Percentiles rank a stretch among this genome's conserved stretches.
These are phyloP conservation scores for Holothuria leucospilota DNA, from an alignment of 53 echinoderm and acorn worm genomes.

Conservation along the genomic window DNA sequence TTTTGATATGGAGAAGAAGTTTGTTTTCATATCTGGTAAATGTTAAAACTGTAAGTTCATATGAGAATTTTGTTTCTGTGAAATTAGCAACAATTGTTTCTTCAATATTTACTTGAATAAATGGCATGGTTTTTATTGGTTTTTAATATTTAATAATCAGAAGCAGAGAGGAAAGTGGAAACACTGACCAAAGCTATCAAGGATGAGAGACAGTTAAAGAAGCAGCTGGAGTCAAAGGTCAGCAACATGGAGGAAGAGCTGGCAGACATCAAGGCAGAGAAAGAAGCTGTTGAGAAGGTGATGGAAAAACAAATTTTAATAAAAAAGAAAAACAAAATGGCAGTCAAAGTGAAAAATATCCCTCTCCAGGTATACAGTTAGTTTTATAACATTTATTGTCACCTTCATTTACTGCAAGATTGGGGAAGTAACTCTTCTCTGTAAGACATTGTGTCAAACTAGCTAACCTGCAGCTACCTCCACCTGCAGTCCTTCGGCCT, in stretches of 20 bases:
- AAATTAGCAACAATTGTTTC: background rate
- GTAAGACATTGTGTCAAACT: no score
- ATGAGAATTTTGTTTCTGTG: background rate
- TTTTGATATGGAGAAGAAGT: no score
- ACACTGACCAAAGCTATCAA: conserved; percentile 77
- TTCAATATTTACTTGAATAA: background rate
- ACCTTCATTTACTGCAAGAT: no score
- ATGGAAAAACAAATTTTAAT: background rate
- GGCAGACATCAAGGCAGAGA: conserved; percentile 82
- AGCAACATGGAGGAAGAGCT: conserved; percentile 84
- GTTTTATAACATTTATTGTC: no score
- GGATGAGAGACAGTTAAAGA: conserved; percentile 90
- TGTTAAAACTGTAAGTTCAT: no score
- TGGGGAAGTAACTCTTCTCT: no score
- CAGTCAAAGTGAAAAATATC: no score
- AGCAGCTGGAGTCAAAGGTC: conserved; percentile 74
- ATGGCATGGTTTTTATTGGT: background rate
- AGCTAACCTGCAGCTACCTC: no score
- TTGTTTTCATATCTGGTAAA: no score
- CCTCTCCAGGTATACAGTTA: no score
- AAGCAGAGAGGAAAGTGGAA: conserved; percentile 76
- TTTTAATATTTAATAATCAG: conserved; percentile 33
- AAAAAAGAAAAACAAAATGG: no score
- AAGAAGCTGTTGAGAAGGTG: conserved; percentile 90
- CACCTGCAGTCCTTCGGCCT: no score